Percentiles rank a stretch among this genome's conserved stretches.
Conservation (phyloP, 2,888 invertebrate species). For the Mythimna vitellina region DNA sequence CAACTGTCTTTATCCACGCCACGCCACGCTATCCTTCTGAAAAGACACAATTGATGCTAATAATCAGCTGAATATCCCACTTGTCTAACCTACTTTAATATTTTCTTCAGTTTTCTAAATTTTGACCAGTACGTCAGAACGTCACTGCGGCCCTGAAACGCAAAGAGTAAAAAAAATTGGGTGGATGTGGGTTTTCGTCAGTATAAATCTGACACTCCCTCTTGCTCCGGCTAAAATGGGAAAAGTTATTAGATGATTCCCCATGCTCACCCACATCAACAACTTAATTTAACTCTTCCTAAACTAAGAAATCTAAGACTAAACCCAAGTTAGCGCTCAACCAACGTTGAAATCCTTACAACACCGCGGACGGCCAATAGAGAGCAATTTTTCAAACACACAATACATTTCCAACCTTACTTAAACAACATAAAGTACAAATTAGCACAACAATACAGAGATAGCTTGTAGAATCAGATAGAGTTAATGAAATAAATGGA, state of each 20-base stretch:
- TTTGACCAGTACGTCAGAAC: too few relatives aligned
- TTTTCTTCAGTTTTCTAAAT: too few relatives aligned
- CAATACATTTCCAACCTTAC: slow-evolving; percentile 50
- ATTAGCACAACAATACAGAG: not conserved
- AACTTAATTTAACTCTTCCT: slow-evolving; percentile 33
- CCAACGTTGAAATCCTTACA: slow-evolving; percentile 73
- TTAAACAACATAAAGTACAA: slow-evolving; percentile 17
- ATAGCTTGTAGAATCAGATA: slow-evolving; percentile 57
- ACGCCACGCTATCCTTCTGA: not conserved
- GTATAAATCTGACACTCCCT: too few relatives aligned
- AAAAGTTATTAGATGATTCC: too few relatives aligned
- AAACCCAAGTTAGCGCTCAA: slow-evolving; percentile 60
- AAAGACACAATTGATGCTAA: not conserved
- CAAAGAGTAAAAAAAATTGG: too few relatives aligned
- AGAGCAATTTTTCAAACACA: slow-evolving; percentile 57
- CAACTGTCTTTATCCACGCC: too few relatives aligned
- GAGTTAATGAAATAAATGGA: slow-evolving; percentile 76
- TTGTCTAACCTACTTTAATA: too few relatives aligned
- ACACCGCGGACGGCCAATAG: slow-evolving; percentile 67
- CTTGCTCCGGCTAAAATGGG: too few relatives aligned
- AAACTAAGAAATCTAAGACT: slow-evolving; percentile 46
- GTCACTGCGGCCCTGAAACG: too few relatives aligned
- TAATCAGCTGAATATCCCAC: too few relatives aligned
- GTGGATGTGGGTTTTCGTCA: too few relatives aligned
- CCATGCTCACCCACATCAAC: too few relatives aligned